Percentiles rank a stretch among this genome's conserved stretches.
These are phyloP conservation scores for Gambusia holbrooki DNA, from an alignment of 2,113 vertebrate genomes.

Conservation along the genomic window DNA sequence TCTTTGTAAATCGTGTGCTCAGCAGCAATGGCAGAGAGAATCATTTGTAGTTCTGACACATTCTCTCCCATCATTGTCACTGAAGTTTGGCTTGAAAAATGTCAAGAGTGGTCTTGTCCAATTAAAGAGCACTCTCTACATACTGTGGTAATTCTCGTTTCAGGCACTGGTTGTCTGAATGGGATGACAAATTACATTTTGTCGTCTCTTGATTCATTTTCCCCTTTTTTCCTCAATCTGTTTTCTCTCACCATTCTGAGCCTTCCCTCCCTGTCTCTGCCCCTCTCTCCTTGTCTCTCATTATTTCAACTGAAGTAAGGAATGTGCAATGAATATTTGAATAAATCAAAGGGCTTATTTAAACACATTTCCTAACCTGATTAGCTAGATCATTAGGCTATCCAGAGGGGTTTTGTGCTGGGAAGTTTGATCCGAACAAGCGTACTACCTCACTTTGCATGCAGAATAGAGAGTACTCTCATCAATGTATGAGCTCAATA, in stretches of 20 bases:
- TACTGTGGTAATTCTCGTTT: constrained; percentile 70
- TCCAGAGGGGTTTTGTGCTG: constrained; percentile 44
- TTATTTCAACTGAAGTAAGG: constrained; percentile 74
- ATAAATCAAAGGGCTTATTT: constrained; percentile 70
- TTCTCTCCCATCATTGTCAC: constrained; percentile 48
- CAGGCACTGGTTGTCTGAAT: constrained; percentile 71
- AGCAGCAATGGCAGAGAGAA: constrained; percentile 35
- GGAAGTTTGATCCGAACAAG: constrained; percentile 38
- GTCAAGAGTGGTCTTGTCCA: constrained; percentile 76
- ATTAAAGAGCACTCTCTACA: constrained; percentile 72
- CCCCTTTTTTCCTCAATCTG: constrained; percentile 42
- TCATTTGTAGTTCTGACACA: constrained; percentile 69
- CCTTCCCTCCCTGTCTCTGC: constrained; percentile 18
- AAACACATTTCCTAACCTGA: constrained; percentile 68
- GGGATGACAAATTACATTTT: constrained; percentile 77
- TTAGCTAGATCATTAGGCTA: constrained; percentile 70
- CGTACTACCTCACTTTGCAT: constrained; percentile 43
- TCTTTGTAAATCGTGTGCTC: constrained; percentile 42
- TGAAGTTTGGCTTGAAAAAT: constrained; percentile 71
- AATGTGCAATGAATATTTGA: constrained; percentile 72
- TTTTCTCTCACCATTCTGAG: constrained; percentile 24
- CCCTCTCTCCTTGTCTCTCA: constrained; percentile 66
- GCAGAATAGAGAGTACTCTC: constrained; percentile 42
- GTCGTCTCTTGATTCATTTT: constrained; percentile 69
- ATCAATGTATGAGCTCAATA: constrained; percentile 42